Base-by-base conservation (phyloP, 1,140 invertebrate species). In the Ctenoplectra terminalis region DNA sequence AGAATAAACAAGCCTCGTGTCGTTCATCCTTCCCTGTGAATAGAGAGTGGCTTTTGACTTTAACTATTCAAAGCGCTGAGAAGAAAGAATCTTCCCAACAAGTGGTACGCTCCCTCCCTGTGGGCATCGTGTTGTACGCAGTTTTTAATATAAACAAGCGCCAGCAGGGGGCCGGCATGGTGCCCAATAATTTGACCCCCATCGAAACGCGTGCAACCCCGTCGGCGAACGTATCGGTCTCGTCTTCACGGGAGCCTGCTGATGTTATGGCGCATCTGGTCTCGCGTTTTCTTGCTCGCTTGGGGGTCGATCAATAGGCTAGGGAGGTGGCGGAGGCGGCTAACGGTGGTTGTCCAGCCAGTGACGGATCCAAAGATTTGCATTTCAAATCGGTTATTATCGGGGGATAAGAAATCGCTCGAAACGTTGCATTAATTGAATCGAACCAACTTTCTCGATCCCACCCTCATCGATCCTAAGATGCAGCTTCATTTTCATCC, bases 221-320 rank as follows among this genome's bases (percentile, higher is more conserved):
- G 50, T 13, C 54, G 72, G 50, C 66, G 78, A 73, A 81, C 48
- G n/a, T 72, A 29, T 58, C 40, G 34, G 54, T 87, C 75, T 83
- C 84, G 63, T 26, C 74, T 74, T 71, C 72, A 60, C 43, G 56
- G 43, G 48, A 64, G 50, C 50, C 54, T 52, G 63, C 31, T 60
- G 67, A 66, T 82, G 74, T 76, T 81, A 64, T 82, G 80, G 82
- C 86, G 86, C 86, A 89, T 82, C 82, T 85, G 81, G 56, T 88
- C 74, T 87, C 71, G 74, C 84, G 67, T 81, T 76, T 79, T 81
- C 78, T 80, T 71, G 72, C 58, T 73, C 69, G 54, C 75, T 83
- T 79, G 64, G 66, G 84, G 81, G 63, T 86, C 88, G 89, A 90
- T 90, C 88, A 90, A 89, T 90, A 90, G 81, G 81, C 79, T 60